These are phyloP conservation scores for Raja brachyura DNA, from an alignment of 2,113 vertebrate genomes.

Conservation along the genomic window DNA sequence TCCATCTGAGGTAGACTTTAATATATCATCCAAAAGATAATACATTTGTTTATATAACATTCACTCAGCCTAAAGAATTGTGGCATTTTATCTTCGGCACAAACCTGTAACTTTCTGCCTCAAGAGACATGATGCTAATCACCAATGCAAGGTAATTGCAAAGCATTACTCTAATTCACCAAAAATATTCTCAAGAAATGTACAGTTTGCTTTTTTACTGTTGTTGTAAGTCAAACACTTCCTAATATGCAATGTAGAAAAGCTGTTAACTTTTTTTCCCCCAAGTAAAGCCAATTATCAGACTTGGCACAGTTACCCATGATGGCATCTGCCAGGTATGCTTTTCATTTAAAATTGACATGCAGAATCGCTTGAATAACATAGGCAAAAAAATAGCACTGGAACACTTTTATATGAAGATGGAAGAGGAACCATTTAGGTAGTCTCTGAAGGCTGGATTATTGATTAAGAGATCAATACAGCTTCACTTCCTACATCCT, in stretches of 20 bases:
- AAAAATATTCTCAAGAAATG: not conserved
- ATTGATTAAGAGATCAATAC: slow-evolving; percentile 73
- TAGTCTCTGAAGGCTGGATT: slow-evolving; percentile 61
- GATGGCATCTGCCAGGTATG: not conserved
- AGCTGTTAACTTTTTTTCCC: not conserved
- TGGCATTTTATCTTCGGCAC: no score
- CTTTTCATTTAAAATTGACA: not conserved
- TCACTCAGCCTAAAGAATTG: no score
- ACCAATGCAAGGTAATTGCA: not conserved
- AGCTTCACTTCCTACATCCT: slow-evolving; percentile 53
- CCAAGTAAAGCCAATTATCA: not conserved
- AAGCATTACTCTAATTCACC: not conserved
- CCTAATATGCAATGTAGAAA: not conserved
- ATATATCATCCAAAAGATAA: no score
- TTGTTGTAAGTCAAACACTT: not conserved
- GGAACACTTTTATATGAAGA: not conserved
- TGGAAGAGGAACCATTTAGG: slow-evolving; percentile 67
- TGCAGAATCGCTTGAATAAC: not conserved
- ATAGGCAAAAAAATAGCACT: not conserved
- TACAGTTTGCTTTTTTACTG: not conserved
- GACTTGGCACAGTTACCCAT: not conserved
- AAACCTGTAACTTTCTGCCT: no score
- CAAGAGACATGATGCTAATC: no score
- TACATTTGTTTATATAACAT: no score
- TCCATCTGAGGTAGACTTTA: no score